phyloP scores from a whole-genome alignment of 2,113 vertebrate genomes.

The Eidolon helvum region DNA sequence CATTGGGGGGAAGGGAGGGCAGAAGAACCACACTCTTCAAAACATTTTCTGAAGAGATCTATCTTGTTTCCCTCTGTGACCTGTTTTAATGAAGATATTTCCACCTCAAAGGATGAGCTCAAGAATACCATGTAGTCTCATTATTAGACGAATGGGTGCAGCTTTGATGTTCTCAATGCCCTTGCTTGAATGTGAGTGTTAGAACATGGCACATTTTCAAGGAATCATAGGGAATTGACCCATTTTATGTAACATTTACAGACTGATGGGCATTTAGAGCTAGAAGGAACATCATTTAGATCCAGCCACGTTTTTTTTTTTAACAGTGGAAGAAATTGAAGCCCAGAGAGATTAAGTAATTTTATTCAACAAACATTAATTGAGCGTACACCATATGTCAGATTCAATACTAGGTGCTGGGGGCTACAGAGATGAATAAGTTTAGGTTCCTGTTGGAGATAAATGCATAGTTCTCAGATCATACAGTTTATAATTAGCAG shows the following conservation, averaged over 20 bases:
- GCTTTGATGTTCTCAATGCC: slow-evolving; percentile 47
- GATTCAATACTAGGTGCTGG: slow-evolving; percentile 36
- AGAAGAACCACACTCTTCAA: background rate
- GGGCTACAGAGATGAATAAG: slow-evolving; percentile 63
- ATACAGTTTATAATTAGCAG: slow-evolving; percentile 60
- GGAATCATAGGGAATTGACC: slow-evolving; percentile 49
- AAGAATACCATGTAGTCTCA: background rate
- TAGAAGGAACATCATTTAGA: slow-evolving; percentile 55
- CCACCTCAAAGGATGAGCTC: slow-evolving; percentile 54
- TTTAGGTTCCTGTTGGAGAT: slow-evolving; percentile 55
- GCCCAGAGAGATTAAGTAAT: slow-evolving; percentile 67
- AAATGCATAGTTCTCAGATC: slow-evolving; percentile 33
- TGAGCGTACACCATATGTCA: slow-evolving; percentile 65
- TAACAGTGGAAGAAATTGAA: slow-evolving; percentile 48
- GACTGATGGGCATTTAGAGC: slow-evolving; percentile 45
- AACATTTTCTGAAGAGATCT: slow-evolving; percentile 18
- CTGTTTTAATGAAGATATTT: slow-evolving; percentile 57
- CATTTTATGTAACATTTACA: slow-evolving; percentile 51
- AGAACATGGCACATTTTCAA: slow-evolving; percentile 36
- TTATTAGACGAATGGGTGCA: background rate
- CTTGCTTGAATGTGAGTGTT: slow-evolving; percentile 57
- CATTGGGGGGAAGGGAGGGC: no score
- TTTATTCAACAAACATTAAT: slow-evolving; percentile 72
- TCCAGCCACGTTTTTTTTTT: background rate
- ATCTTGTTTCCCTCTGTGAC: slow-evolving; percentile 44